phyloP scores from a whole-genome alignment of 1,140 invertebrate species.

The Diuraphis noxia region DNA sequence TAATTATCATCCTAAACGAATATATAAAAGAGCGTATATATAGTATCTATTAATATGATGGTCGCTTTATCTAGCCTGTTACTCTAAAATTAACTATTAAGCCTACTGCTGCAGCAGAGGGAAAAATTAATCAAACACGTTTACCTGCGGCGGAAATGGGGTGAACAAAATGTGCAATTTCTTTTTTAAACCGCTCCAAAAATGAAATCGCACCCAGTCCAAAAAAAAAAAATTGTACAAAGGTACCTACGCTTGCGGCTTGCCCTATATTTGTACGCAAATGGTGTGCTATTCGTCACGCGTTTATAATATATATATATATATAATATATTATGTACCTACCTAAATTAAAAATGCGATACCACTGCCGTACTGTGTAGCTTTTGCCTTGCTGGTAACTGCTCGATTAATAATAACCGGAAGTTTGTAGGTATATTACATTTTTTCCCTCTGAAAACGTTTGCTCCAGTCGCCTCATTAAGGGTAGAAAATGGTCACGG shows the following conservation, averaged over 20 bases:
- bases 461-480: background rate
- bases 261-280: background rate
- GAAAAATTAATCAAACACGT: background rate
- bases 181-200: background rate
- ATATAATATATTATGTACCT: background rate
- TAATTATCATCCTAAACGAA: background rate
- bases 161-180: background rate
- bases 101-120: background rate
- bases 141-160: background rate
- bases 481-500: background rate
- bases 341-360: conserved; percentile 39
- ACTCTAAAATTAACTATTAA: background rate
- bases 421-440: background rate
- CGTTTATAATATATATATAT: background rate
- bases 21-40: too few species aligned
- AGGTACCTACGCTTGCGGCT: background rate
- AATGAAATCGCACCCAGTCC: background rate
- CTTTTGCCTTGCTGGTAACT: conserved; percentile 4
- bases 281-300: background rate
- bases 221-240: background rate
- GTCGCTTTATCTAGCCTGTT: background rate
- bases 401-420: conserved; percentile 17
- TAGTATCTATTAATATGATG: background rate
- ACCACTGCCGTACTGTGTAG: background rate
- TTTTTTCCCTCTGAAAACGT: background rate